Percentiles rank a stretch among this genome's conserved stretches.
These are phyloP conservation scores for Noctua janthina DNA, from an alignment of 2,888 invertebrate genomes.

Conservation along the genomic window DNA sequence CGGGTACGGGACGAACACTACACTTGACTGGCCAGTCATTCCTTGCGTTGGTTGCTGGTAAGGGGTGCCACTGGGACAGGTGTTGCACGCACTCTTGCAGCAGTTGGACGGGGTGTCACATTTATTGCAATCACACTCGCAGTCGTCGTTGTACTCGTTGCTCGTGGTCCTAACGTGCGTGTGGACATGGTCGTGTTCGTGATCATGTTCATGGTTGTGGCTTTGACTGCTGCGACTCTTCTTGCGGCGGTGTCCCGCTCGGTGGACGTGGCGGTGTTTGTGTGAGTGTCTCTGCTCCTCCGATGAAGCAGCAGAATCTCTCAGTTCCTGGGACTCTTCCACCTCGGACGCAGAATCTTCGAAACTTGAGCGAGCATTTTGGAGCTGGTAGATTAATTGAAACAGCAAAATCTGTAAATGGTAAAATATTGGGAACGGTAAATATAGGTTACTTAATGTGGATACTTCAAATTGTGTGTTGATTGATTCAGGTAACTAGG, in stretches of 20 bases:
- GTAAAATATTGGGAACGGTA: background rate
- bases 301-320: slow-evolving; percentile 43
- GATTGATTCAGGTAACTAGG: background rate
- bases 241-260: slow-evolving; percentile 39
- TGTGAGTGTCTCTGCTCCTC: slow-evolving; percentile 36
- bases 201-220: slow-evolving; percentile 18
- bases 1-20: slow-evolving; percentile 74
- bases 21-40: slow-evolving; percentile 47
- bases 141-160: slow-evolving; percentile 66
- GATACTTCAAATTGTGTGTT: background rate
- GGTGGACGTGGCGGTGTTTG: slow-evolving; percentile 34
- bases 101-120: slow-evolving; percentile 70
- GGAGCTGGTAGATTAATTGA: slow-evolving; percentile 45
- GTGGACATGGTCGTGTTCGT: background rate
- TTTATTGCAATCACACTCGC: slow-evolving; percentile 70
- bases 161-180: background rate
- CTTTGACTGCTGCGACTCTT: slow-evolving; percentile 24
- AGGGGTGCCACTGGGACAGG: slow-evolving; percentile 48
- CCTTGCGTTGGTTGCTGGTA: slow-evolving; percentile 30
- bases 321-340: slow-evolving; percentile 43
- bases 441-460: background rate
- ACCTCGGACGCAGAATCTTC: slow-evolving; percentile 18
- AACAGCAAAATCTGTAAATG: slow-evolving; percentile 55
- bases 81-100: slow-evolving; percentile 68
- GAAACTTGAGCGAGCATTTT: slow-evolving; percentile 40